Evolutionary conservation across 2,113 vertebrate species (phyloP).

Genomic region (Peromyscus leucopus): DNA sequence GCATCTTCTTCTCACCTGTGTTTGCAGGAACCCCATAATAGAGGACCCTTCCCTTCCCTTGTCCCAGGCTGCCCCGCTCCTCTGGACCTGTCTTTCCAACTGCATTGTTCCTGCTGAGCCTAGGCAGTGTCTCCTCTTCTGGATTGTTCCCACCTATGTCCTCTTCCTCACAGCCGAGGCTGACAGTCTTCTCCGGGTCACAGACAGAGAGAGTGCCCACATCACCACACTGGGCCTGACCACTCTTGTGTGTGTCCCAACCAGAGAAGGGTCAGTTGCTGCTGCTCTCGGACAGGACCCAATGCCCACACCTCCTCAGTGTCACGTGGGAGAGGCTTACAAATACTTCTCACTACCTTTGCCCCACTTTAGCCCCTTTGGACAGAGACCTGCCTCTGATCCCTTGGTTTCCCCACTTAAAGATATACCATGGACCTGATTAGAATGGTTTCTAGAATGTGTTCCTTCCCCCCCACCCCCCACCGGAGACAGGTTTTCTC

Average conservation of each 20-base stretch:
- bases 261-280: background rate
- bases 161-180: background rate
- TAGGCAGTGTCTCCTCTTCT: background rate
- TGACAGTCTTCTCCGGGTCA: background rate
- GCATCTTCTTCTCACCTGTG: background rate
- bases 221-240: background rate
- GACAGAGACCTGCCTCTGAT: background rate
- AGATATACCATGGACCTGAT: background rate
- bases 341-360: background rate
- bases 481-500: no score
- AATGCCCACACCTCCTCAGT: background rate
- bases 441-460: background rate
- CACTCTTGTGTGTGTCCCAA: no score
- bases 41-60: background rate
- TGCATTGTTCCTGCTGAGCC: background rate
- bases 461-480: no score
- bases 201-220: background rate
- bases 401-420: background rate
- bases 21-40: rapidly evolving
- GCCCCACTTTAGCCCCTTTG: background rate
- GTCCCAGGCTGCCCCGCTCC: background rate
- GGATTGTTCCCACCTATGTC: background rate
- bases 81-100: background rate
- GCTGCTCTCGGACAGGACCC: no score
- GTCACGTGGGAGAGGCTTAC: background rate